These are phyloP conservation scores for Lysiphlebus fabarum DNA, from an alignment of 1,140 invertebrate genomes.

Conservation along the genomic window DNA sequence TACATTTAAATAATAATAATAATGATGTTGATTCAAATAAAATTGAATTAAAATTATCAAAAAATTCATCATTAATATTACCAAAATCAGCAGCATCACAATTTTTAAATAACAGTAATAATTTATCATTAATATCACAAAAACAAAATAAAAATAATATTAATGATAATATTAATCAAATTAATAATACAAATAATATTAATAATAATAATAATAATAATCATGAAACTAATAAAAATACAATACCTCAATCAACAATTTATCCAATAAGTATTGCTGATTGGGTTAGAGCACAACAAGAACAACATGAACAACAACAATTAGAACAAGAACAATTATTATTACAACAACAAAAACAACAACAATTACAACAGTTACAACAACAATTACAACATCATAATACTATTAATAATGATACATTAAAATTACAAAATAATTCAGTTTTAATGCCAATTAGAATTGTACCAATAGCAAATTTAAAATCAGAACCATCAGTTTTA, in stretches of 20 bases:
- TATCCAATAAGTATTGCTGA: constrained; percentile 36
- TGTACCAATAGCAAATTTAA: constrained; percentile 47
- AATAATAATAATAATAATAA: constrained; percentile 13
- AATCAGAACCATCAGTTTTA: constrained; percentile 44
- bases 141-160: background rate
- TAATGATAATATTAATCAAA: background rate
- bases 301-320: constrained; percentile 28
- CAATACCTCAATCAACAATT: constrained; percentile 23
- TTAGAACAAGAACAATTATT: too few relatives aligned
- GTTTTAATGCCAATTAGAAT: constrained; percentile 42
- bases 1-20: too few relatives aligned
- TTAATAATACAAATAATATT: background rate
- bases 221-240: constrained; percentile 12
- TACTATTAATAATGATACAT: too few relatives aligned
- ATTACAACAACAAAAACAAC: too few relatives aligned
- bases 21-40: background rate
- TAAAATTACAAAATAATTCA: constrained; percentile 22
- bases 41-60: background rate
- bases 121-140: background rate
- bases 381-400: background rate
- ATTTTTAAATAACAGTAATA: background rate
- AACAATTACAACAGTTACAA: constrained; percentile 16
- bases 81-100: background rate
- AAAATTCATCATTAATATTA: background rate
- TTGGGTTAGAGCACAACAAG: constrained; percentile 31